Evolutionary conservation across 2,797 vertebrate species (phyloP), one percentile per base, ranked within the genome.

Genomic region (Sebastolobus altivelis): DNA sequence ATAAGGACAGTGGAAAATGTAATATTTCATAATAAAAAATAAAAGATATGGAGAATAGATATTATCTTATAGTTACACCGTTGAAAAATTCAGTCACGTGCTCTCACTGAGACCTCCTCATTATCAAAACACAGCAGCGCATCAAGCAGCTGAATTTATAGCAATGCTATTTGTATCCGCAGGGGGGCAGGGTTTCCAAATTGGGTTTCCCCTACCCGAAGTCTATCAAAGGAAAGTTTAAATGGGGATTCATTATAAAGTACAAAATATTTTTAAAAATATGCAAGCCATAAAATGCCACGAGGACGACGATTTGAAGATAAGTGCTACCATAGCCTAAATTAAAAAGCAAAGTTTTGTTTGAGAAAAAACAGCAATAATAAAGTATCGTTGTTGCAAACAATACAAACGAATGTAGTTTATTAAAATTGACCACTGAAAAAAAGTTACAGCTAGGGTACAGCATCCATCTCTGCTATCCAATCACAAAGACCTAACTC

Each of bases 111-210:
- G 27, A 27, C 22, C 20, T 70, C 25, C 3, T 49, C 29, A 14
- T 52, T 1, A 35, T 38, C 11, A 68, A 74, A 76, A 49, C 52
- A 61, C 12, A 72, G 37, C 20, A 20, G 16, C 0, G 8, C 6
- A 14, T 25, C 14, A 80, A 61, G 22, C 18, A 38, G 31, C 4
- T 66, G 52, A 43, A 63, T 72, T 76, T 63, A 67, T 27, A 72
- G 75, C 58, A 72, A 31, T 90, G 31, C 66, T 79, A 35, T 49
- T 82, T 82, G 27, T 63, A 78, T 54, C 90, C 94, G 86, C 93
- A 77, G 83, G 94, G 84, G 80, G 94, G 94, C 92, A 75, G 71
- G 22, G 58, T 95, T 94, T 90, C 76, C 65, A 87, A 85, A 85
- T 2, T 54, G 65, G 11, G 8, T 62, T 60, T 25, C 2, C 6